Evolutionary conservation across 2,888 invertebrate genomes (phyloP).

Genomic region (Acleris literana): DNA sequence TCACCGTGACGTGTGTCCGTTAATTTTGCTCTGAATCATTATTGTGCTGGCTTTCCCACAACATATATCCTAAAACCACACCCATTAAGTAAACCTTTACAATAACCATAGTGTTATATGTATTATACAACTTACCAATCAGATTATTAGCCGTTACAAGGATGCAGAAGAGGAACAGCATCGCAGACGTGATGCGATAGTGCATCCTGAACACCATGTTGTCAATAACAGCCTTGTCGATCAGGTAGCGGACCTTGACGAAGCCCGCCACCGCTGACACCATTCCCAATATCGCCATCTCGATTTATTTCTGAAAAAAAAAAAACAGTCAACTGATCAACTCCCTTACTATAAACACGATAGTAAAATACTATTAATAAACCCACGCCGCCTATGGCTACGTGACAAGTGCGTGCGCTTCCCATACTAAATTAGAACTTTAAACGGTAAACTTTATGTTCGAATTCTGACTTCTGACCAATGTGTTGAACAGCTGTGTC

Average conservation of each 20-base stretch:
- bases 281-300: slow-evolving; percentile 92
- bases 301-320: slow-evolving; percentile 55
- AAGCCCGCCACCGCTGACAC: slow-evolving; percentile 95
- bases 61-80: too few species aligned
- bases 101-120: background rate
- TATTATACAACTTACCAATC: slow-evolving; percentile 87
- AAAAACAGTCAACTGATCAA: slow-evolving; percentile 23
- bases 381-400: slow-evolving; percentile 50
- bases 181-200: slow-evolving; percentile 93
- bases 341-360: slow-evolving; percentile 43
- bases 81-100: too few species aligned
- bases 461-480: slow-evolving; percentile 61
- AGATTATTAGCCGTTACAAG: slow-evolving; percentile 95
- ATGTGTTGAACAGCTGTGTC: slow-evolving; percentile 69
- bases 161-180: slow-evolving; percentile 93
- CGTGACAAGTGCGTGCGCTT: slow-evolving; percentile 70
- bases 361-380: slow-evolving; percentile 66
- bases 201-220: slow-evolving; percentile 95
- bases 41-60: too few species aligned
- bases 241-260: slow-evolving; percentile 93
- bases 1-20: too few species aligned
- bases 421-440: slow-evolving; percentile 71
- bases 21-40: too few species aligned
- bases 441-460: slow-evolving; percentile 64
- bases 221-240: slow-evolving; percentile 95